These are phyloP conservation scores for Nothoprocta perdicaria DNA, from an alignment of 2,113 vertebrate genomes.

Conservation along the genomic window DNA sequence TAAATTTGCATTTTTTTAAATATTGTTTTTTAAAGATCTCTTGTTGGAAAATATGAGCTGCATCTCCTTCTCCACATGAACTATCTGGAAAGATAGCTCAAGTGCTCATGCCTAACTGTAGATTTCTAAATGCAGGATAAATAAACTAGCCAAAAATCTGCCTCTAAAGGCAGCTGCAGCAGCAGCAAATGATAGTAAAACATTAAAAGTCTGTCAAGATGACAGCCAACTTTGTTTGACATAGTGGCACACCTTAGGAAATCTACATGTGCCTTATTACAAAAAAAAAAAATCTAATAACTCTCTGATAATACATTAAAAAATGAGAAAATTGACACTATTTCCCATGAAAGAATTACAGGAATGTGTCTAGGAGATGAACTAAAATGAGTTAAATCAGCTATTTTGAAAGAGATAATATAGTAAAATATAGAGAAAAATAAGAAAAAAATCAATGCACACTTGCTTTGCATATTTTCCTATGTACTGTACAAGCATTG, in stretches of 20 bases:
- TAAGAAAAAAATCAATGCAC: neutral
- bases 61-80: neutral
- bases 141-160: neutral
- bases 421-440: neutral
- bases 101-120: neutral
- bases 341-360: neutral
- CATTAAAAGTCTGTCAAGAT: neutral
- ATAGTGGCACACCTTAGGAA: neutral
- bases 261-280: neutral
- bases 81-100: neutral
- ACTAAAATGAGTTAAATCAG: neutral
- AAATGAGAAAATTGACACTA: neutral
- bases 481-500: neutral
- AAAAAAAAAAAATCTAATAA: neutral
- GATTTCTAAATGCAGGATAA: slow-evolving; percentile 5
- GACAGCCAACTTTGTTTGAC: neutral
- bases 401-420: neutral
- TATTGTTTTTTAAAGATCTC: neutral
- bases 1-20: neutral
- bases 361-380: neutral
- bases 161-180: neutral
- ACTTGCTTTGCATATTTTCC: neutral
- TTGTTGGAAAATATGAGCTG: neutral
- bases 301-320: neutral
- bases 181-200: neutral